Evolutionary conservation across 2,113 vertebrate genomes (phyloP).

Genomic region (Lepisosteus oculatus): DNA sequence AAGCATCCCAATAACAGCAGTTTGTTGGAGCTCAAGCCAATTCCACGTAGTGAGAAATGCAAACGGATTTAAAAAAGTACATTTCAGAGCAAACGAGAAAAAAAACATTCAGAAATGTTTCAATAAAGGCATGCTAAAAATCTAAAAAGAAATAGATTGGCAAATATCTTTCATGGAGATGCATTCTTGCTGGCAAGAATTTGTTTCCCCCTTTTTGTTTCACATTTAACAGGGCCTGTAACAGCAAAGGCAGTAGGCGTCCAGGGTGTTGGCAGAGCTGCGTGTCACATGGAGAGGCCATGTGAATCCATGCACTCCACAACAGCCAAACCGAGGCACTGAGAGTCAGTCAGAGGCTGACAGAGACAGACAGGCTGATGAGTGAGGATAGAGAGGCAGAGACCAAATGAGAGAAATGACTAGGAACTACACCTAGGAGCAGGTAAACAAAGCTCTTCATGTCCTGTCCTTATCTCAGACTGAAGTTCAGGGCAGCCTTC

Average conservation of each 20-base stretch:
- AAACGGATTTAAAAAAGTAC: too few relatives aligned
- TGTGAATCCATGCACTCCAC: neutral
- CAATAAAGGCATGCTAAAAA: neutral
- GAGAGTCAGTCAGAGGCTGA: neutral
- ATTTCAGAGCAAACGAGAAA: too few relatives aligned
- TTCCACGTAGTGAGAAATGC: too few relatives aligned
- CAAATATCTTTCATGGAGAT: neutral
- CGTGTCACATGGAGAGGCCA: neutral
- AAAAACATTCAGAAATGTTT: too few relatives aligned
- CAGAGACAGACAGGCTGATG: neutral
- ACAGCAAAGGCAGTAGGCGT: neutral
- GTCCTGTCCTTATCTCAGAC: neutral
- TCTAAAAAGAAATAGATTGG: neutral
- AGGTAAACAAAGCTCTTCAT: too few relatives aligned
- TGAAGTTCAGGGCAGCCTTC: neutral
- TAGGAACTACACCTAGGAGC: neutral
- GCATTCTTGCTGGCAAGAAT: neutral
- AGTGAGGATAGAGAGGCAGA: too few relatives aligned
- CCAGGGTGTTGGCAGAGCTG: neutral
- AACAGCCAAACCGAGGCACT: neutral
- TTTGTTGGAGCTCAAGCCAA: too few relatives aligned
- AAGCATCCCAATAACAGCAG: too few relatives aligned
- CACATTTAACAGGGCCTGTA: neutral
- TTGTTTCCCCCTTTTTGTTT: slow-evolving; percentile 2
- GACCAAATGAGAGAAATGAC: slow-evolving; percentile 18